These are phyloP conservation scores for Aphaenogaster ashmeadi DNA, from an alignment of 1,140 invertebrate species.

Conservation along the genomic window DNA sequence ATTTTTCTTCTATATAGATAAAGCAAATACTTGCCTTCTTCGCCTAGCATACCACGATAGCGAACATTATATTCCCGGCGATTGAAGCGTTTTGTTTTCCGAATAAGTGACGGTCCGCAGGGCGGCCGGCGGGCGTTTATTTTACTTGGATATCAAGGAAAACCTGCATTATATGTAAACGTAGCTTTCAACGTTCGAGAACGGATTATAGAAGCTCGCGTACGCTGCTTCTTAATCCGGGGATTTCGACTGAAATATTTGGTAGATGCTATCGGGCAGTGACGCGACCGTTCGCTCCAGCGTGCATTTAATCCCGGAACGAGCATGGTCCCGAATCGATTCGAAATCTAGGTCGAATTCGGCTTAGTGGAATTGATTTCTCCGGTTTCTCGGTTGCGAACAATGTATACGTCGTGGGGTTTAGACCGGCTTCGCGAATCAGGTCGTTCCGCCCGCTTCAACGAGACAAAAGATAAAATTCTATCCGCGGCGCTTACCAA, in stretches of 20 bases:
- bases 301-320: conserved; percentile 71
- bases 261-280: conserved; percentile 65
- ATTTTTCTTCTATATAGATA: not conserved
- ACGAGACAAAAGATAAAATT: conserved; percentile 64
- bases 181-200: conserved; percentile 56
- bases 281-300: conserved; percentile 67
- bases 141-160: conserved; percentile 49
- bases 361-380: conserved; percentile 77
- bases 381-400: conserved; percentile 77
- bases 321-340: conserved; percentile 73
- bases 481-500: conserved; percentile 59
- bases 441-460: conserved; percentile 58
- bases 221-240: conserved; percentile 71
- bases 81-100: conserved; percentile 7
- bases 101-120: conserved; percentile 1
- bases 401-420: conserved; percentile 64
- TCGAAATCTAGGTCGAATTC: conserved; percentile 77
- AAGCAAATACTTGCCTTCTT: not conserved
- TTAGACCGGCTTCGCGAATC: conserved; percentile 65
- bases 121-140: conserved; percentile 34
- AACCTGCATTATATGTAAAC: conserved; percentile 56
- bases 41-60: not conserved
- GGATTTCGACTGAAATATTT: conserved; percentile 76
- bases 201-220: conserved; percentile 59
- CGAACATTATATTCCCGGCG: not conserved